Evolutionary conservation across 2,113 vertebrate genomes (phyloP).

Genomic region (Anarrhichthys ocellatus): DNA sequence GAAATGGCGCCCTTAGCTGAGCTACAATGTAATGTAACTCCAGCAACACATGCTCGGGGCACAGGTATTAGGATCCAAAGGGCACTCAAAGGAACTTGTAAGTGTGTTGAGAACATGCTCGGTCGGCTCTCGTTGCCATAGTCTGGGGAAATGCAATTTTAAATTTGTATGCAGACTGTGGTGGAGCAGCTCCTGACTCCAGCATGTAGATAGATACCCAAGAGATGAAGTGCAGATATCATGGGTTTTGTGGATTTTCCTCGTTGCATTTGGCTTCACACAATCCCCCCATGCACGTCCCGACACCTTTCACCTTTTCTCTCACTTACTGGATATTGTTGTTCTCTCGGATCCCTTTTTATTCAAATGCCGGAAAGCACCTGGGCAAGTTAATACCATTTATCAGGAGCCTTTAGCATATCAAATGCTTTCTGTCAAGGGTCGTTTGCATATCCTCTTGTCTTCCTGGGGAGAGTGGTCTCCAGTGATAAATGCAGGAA

Average conservation of each 20-base stretch:
- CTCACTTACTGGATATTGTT: constrained; percentile 32
- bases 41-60: constrained; percentile 34
- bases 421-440: constrained; percentile 75
- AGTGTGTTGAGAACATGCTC: constrained; percentile 47
- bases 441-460: constrained; percentile 74
- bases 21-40: constrained; percentile 55
- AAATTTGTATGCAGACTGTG: constrained; percentile 67
- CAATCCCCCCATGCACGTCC: neutral
- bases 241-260: constrained; percentile 36
- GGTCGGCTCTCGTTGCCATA: constrained; percentile 30
- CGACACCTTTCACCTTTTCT: constrained; percentile 17
- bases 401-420: constrained; percentile 75
- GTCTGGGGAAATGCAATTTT: constrained; percentile 68
- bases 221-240: constrained; percentile 55
- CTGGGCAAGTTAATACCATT: constrained; percentile 73
- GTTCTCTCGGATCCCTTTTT: constrained; percentile 25
- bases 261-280: constrained; percentile 17
- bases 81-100: constrained; percentile 49
- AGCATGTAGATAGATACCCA: constrained; percentile 15
- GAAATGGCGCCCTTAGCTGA: constrained; percentile 15
- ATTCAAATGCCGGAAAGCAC: constrained; percentile 64
- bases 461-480: constrained; percentile 58
- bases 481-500: constrained; percentile 49
- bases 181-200: constrained; percentile 37
- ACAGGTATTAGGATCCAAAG: constrained; percentile 67